A percentile compares a stretch with the other conserved stretches of the same genome.
Conservation (phyloP, 2,888 invertebrate species). For the Leptothorax acervorum region DNA sequence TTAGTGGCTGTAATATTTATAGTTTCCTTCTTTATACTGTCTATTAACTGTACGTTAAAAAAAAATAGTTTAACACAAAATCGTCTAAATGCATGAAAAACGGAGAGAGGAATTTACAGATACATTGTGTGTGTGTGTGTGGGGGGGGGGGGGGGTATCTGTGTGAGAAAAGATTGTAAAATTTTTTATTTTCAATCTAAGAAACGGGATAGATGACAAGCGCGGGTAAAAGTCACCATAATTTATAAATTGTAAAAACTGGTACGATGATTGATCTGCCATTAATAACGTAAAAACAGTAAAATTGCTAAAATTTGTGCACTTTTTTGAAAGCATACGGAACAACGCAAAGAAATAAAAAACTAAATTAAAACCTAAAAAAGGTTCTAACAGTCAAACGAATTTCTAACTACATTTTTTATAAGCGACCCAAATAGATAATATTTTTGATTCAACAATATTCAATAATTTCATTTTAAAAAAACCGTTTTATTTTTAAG, state of each 20-base stretch:
- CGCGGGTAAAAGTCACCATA: not conserved
- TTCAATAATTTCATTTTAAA: too few relatives aligned
- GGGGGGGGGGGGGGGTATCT: not conserved
- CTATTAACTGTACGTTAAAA: conserved; percentile 47
- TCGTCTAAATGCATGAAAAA: conserved; percentile 52
- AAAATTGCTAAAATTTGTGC: not conserved
- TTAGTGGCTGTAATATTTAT: conserved; percentile 57
- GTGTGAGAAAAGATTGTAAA: not conserved
- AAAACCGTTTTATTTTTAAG: too few relatives aligned
- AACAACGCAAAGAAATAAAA: not conserved
- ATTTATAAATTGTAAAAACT: not conserved
- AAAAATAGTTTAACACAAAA: conserved; percentile 25
- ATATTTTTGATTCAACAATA: too few relatives aligned
- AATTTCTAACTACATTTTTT: not conserved
- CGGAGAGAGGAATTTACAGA: not conserved
- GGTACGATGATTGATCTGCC: not conserved
- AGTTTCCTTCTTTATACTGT: conserved; percentile 53
- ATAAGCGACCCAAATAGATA: too few relatives aligned
- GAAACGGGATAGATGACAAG: not conserved
- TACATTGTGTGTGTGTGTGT: not conserved
- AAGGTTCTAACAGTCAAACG: not conserved
- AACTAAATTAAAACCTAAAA: not conserved
- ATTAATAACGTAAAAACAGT: not conserved
- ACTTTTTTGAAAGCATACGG: not conserved
- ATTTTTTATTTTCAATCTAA: not conserved